Conservation (phyloP, 1,140 invertebrate genomes). For the Schlechtendalia chinensis region DNA sequence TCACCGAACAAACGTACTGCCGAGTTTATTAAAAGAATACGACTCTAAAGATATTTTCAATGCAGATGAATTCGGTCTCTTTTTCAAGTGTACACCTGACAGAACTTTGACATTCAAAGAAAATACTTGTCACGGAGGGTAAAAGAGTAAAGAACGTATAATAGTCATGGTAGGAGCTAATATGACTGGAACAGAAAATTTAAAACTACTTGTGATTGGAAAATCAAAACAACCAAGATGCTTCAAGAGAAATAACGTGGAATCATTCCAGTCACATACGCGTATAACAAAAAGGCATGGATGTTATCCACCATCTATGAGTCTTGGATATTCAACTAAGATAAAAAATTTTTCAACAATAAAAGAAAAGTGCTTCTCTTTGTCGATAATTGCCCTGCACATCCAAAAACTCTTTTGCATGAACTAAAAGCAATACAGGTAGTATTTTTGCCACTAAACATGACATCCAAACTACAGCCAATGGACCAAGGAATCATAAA, state of each 20-base stretch:
- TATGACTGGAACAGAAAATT: too few species aligned
- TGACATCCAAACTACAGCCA: slow-evolving; percentile 58
- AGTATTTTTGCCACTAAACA: slow-evolving; percentile 58
- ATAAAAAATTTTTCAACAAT: neutral
- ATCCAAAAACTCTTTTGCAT: slow-evolving; percentile 54
- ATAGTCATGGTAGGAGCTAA: too few species aligned
- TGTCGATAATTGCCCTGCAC: slow-evolving; percentile 53
- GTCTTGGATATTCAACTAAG: slow-evolving; percentile 53
- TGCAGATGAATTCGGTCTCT: slow-evolving; percentile 58
- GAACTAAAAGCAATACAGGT: slow-evolving; percentile 51
- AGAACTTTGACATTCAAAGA: slow-evolving; percentile 55
- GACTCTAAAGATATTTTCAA: slow-evolving; percentile 57
- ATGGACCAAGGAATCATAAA: slow-evolving; percentile 59
- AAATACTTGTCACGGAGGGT: slow-evolving; percentile 55
- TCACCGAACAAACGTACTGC: too few species aligned
- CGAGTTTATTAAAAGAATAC: slow-evolving; percentile 52
- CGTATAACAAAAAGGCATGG: slow-evolving; percentile 54
- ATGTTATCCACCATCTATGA: slow-evolving; percentile 55
- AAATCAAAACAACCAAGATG: slow-evolving; percentile 57
- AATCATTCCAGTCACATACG: slow-evolving; percentile 54
- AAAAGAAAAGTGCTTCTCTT: slow-evolving; percentile 11
- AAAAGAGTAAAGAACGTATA: too few species aligned
- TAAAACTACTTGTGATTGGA: slow-evolving; percentile 53
- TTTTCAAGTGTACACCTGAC: slow-evolving; percentile 58
- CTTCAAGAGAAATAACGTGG: slow-evolving; percentile 55